phyloP scores from a whole-genome alignment of 2,113 vertebrate species.

The Grus americana region DNA sequence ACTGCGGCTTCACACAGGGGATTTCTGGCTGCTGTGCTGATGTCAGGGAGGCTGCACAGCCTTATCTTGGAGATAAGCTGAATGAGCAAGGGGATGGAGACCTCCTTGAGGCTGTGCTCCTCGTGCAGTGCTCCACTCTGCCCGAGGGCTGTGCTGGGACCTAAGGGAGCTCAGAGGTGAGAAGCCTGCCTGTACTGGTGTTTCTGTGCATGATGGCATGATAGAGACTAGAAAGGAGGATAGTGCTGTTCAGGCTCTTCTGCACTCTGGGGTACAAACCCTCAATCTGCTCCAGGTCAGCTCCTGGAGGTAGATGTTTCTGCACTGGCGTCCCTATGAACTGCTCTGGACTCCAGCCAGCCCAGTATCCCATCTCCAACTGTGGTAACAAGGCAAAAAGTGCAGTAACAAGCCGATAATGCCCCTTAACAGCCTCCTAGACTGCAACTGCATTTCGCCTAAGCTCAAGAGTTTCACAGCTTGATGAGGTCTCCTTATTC shows the following conservation, averaged over 20 bases:
- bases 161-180: neutral
- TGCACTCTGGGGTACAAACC: neutral
- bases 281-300: too few relatives aligned
- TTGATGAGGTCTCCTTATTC: neutral
- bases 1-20: slow-evolving; percentile 6
- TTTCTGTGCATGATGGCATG: fast-evolving
- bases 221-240: neutral
- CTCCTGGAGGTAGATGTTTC: neutral
- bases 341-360: neutral
- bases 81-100: neutral
- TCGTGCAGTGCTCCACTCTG: neutral
- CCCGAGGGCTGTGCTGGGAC: neutral
- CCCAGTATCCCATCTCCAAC: neutral
- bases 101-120: neutral
- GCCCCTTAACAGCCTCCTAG: neutral
- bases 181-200: neutral
- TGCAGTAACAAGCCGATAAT: neutral
- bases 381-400: neutral
- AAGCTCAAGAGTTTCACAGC: neutral
- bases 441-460: neutral
- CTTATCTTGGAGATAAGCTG: neutral
- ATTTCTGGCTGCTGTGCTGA: slow-evolving; percentile 33
- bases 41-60: neutral
- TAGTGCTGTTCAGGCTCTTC: neutral
- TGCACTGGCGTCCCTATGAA: neutral